Evolutionary conservation across 2,797 vertebrate genomes (phyloP).

Genomic region (Propithecus perrieri): DNA sequence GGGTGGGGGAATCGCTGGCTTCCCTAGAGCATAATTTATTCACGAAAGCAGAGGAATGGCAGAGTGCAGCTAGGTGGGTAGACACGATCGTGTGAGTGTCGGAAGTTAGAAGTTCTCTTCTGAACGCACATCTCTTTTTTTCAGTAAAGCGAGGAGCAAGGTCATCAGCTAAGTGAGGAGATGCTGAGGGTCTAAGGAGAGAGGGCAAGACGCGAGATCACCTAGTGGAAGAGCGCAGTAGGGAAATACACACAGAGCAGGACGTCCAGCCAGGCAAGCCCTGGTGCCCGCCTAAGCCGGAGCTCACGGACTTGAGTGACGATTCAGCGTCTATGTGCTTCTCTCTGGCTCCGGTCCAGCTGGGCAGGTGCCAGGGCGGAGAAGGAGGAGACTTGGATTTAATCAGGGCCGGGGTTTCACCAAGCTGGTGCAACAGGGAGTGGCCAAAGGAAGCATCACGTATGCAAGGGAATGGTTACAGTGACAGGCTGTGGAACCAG

Average conservation of each 20-base stretch:
- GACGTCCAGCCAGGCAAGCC: not conserved
- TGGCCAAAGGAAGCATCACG: accelerated
- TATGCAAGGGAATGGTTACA: not conserved
- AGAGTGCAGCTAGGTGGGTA: not conserved
- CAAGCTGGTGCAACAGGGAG: not conserved
- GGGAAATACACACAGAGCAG: not conserved
- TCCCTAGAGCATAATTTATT: not conserved
- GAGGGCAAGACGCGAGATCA: not conserved
- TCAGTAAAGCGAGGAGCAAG: not conserved
- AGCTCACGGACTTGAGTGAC: not conserved
- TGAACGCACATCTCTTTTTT: not conserved
- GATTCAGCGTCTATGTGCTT: accelerated
- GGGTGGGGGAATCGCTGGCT: not conserved
- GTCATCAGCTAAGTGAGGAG: not conserved
- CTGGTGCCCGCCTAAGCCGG: not conserved
- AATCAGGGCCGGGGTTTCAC: not conserved
- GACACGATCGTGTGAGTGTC: not conserved
- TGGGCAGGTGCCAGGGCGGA: accelerated
- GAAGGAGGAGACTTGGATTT: not conserved
- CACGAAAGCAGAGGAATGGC: not conserved
- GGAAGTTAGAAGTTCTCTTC: not conserved
- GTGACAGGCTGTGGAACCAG: accelerated
- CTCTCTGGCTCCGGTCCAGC: not conserved
- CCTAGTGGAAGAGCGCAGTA: too few species aligned
- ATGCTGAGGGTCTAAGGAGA: not conserved